A percentile compares a stretch with the other conserved stretches of the same genome.
These are phyloP conservation scores for Tor tambroides DNA, from an alignment of 2,113 vertebrate species.

Conservation along the genomic window DNA sequence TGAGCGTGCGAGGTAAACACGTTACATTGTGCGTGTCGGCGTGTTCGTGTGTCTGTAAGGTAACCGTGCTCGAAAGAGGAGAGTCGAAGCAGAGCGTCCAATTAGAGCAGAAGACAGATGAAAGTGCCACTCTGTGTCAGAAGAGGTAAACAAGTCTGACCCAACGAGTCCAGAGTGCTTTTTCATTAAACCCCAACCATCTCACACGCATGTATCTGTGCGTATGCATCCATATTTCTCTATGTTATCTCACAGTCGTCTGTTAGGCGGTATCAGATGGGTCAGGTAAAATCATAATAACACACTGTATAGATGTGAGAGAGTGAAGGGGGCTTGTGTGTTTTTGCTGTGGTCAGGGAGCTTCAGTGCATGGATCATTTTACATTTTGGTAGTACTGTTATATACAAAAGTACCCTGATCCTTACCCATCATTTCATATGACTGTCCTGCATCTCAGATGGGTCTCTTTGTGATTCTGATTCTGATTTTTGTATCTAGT, in stretches of 20 bases:
- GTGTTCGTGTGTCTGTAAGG: too few relatives aligned
- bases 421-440: background rate
- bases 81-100: too few relatives aligned
- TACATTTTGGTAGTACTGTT: background rate
- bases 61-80: too few relatives aligned
- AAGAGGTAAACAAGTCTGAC: too few relatives aligned
- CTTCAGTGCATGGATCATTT: background rate
- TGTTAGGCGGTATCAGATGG: slow-evolving; percentile 16
- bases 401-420: background rate
- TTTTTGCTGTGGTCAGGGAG: background rate
- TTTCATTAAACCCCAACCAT: slow-evolving; percentile 73
- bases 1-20: too few relatives aligned
- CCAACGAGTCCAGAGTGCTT: slow-evolving; percentile 77
- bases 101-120: too few relatives aligned
- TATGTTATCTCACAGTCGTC: background rate
- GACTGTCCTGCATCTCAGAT: background rate
- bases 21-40: too few relatives aligned
- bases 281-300: slow-evolving; percentile 38
- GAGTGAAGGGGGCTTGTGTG: background rate
- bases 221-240: slow-evolving; percentile 60
- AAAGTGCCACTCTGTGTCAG: too few relatives aligned
- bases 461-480: background rate
- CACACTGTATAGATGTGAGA: slow-evolving; percentile 3
- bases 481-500: background rate
- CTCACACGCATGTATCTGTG: slow-evolving; percentile 58